Base-by-base conservation (phyloP, 2,113 vertebrate genomes). In the Dipodomys ordii region DNA sequence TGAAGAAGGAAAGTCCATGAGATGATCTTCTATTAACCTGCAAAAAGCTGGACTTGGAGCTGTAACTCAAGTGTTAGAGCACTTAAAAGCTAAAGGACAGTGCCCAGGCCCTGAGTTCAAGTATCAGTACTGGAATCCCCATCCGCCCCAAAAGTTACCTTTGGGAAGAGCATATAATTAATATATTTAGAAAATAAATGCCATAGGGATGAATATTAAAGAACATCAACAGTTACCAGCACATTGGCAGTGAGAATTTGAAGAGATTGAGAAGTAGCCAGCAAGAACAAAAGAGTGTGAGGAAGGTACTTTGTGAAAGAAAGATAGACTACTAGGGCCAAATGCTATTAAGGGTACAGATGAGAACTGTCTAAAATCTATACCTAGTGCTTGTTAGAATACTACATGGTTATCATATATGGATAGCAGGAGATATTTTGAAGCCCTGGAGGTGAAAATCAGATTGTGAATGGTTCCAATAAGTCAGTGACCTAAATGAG, bases 391-490 rank as follows among this genome's bases (percentile, higher is more conserved):
- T 35, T 49, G 53, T 2, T 81, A 91, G 35, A 57, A 57, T 57
- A 57, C 53, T 25, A n/a, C 44, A 74, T 74, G 30, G 35, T 88
- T 77, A 57, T 13, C 12, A 13, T 53, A 53, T 79, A 79, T 28
- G 3, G 53, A 46, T 85, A 53, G 49, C 49, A 53, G 49, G 16
- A 57, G 60, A 9, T 57, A 1, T 84, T 96, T 88, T 32, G 49
- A 18, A 77, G 13, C 62, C 80, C 20, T n/a, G 39, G 71, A 84
- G 7, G 20, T 22, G 74, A 62, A 89, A 68, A 57, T 32, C 4
- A 86, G 9, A 83, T 93, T 62, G 69, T 76, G 64, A 62, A 95
- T 65, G 8, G 39, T 44, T 80, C 20, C 62, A 92, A 46, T 28
- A 85, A 88, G 9, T 35, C 15, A 82, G 35, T 74, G 46, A 93